A percentile compares a stretch with the other conserved stretches of the same genome.
Evolutionary conservation across 2,888 invertebrate species (phyloP).

Genomic region (Chironomus riparius): DNA sequence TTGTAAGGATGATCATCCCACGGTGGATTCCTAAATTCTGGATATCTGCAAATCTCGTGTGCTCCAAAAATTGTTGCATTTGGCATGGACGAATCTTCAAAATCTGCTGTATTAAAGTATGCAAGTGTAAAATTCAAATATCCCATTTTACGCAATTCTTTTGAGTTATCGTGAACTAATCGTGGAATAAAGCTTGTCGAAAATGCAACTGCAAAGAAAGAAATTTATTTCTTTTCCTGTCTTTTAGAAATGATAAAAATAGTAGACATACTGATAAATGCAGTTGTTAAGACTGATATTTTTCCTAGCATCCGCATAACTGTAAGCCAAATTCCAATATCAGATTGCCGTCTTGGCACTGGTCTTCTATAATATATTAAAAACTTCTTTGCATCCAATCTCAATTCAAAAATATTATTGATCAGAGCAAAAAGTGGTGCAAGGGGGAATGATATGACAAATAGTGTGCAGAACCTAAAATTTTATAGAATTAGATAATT

Average conservation of each 20-base stretch:
- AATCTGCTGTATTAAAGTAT: constrained; percentile 55
- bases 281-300: constrained; percentile 38
- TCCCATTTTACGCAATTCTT: constrained; percentile 2
- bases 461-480: constrained; percentile 48
- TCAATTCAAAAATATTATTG: constrained; percentile 75
- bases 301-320: constrained; percentile 66
- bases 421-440: constrained; percentile 73
- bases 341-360: constrained; percentile 59
- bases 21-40: constrained; percentile 55
- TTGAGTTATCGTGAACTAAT: constrained; percentile 50
- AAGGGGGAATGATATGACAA: constrained; percentile 77
- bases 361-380: constrained; percentile 63
- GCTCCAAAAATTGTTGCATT: constrained; percentile 34
- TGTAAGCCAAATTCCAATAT: constrained; percentile 71
- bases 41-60: constrained; percentile 50
- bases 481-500: neutral
- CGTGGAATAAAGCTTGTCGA: constrained; percentile 76
- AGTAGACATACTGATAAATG: constrained; percentile 17
- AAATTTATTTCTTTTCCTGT: neutral
- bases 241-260: neutral
- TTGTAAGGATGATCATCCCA: constrained; percentile 46
- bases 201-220: constrained; percentile 51
- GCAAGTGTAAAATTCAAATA: constrained; percentile 63
- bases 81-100: constrained; percentile 37
- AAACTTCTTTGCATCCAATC: constrained; percentile 74